A percentile compares a stretch with the other conserved stretches of the same genome.
Evolutionary conservation across 2,797 vertebrate genomes (phyloP).

Genomic region (Bucorvus abyssinicus): DNA sequence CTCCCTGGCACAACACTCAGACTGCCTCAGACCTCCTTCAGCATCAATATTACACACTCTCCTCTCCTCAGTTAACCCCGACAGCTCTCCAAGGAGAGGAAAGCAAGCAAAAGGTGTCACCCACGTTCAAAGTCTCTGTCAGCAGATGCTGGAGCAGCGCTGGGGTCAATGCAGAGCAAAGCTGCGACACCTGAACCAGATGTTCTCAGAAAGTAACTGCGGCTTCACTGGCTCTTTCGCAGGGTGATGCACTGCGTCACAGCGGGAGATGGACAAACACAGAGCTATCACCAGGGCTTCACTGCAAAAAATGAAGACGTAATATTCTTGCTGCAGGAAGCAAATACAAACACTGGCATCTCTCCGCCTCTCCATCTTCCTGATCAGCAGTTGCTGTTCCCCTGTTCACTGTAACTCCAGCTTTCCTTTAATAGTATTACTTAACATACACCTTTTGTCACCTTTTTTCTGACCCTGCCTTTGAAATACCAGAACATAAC

Average conservation of each 20-base stretch:
- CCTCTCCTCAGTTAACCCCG: neutral
- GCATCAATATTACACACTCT: accelerated
- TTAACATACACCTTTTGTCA: conserved; percentile 27
- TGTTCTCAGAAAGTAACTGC: neutral
- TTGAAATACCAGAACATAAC: neutral
- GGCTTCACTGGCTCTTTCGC: neutral
- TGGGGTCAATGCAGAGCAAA: neutral
- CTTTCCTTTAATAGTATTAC: neutral
- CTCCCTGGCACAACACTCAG: neutral
- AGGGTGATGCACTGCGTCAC: neutral
- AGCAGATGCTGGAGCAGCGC: neutral
- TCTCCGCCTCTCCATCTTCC: neutral
- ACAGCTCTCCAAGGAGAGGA: neutral
- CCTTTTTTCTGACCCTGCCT: conserved; percentile 18
- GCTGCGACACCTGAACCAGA: neutral
- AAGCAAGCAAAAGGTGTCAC: neutral
- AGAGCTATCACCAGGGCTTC: neutral
- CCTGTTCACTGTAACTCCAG: neutral
- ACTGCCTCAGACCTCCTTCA: neutral
- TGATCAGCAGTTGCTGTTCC: neutral
- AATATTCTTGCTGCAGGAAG: neutral
- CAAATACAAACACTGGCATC: neutral
- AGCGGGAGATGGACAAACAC: neutral
- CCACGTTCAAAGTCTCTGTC: accelerated
- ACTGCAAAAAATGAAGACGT: neutral